A percentile compares a stretch with the other conserved stretches of the same genome.
These are phyloP conservation scores for Zaprionus lachaisei DNA, from an alignment of 1,140 invertebrate species.

Conservation along the genomic window DNA sequence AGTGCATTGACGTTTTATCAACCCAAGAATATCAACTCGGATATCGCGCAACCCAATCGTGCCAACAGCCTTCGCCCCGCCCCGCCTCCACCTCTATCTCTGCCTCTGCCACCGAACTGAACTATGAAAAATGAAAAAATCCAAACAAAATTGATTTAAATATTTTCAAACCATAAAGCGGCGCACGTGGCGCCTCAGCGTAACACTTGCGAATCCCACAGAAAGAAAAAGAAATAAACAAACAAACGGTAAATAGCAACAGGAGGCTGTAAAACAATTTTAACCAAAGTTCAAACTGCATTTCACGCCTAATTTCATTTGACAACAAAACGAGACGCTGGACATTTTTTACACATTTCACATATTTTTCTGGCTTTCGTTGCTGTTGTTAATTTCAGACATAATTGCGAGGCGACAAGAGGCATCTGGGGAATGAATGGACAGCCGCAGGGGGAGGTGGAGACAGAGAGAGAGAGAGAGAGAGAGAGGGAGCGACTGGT, in stretches of 20 bases:
- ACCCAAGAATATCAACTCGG: conserved; percentile 45
- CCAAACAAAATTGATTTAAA: conserved; percentile 16
- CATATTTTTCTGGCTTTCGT: conserved; percentile 45
- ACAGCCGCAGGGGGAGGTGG: not conserved
- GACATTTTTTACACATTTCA: conserved; percentile 53
- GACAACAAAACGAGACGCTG: conserved; percentile 57
- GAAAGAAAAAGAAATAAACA: conserved; percentile 7
- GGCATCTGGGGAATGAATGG: not conserved
- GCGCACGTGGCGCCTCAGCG: conserved; percentile 31
- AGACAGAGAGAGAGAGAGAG: not conserved
- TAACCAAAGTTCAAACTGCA: conserved; percentile 72
- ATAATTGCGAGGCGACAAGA: conserved; percentile 67
- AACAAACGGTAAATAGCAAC: conserved; percentile 1
- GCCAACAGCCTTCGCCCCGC: not conserved
- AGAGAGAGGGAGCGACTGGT: conserved; percentile 50
- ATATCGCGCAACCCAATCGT: conserved; percentile 21
- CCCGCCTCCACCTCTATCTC: no score
- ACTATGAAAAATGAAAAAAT: not conserved
- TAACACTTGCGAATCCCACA: conserved; percentile 26
- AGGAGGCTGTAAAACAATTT: conserved; percentile 53
- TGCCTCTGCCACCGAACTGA: not conserved
- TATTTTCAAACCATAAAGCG: conserved; percentile 10
- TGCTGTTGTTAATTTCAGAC: conserved; percentile 73
- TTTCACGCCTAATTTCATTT: conserved; percentile 78
- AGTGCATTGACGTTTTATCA: conserved; percentile 54